phyloP scores from a whole-genome alignment of 2,888 invertebrate genomes.

The Pachydiplax longipennis region DNA sequence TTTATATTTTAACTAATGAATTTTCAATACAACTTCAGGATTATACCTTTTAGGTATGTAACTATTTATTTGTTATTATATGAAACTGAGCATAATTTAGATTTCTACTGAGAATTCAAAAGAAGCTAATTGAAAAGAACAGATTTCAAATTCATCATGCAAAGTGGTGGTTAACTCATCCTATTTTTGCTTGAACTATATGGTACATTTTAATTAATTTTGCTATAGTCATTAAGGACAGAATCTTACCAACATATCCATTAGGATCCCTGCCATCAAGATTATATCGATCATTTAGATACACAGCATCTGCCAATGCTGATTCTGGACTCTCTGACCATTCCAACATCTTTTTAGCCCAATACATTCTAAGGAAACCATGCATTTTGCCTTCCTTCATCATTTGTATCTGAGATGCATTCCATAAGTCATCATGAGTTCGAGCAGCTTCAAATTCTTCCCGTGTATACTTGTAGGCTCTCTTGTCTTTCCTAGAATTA shows the following conservation, averaged over 20 bases:
- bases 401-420: conserved; percentile 85
- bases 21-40: neutral
- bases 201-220: neutral
- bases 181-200: too few relatives aligned
- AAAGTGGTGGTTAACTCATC: too few relatives aligned
- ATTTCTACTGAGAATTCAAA: too few relatives aligned
- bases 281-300: conserved; percentile 86
- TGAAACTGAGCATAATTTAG: too few relatives aligned
- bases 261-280: conserved; percentile 91
- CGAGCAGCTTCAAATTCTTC: conserved; percentile 74
- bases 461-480: conserved; percentile 74
- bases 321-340: conserved; percentile 84
- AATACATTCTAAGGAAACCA: conserved; percentile 92
- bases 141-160: too few relatives aligned
- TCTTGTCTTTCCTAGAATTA: conserved; percentile 73
- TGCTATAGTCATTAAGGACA: neutral
- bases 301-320: conserved; percentile 78
- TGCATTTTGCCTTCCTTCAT: conserved; percentile 89
- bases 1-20: neutral
- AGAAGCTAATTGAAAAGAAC: too few relatives aligned
- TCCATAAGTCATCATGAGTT: conserved; percentile 91
- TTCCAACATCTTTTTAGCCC: conserved; percentile 93
- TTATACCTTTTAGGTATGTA: neutral
- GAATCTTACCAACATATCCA: conserved; percentile 81
- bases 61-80: neutral